Percentiles rank a stretch among this genome's conserved stretches.
Conservation (phyloP, 2,888 invertebrate species). For the Dasysyrphus tricinctus region DNA sequence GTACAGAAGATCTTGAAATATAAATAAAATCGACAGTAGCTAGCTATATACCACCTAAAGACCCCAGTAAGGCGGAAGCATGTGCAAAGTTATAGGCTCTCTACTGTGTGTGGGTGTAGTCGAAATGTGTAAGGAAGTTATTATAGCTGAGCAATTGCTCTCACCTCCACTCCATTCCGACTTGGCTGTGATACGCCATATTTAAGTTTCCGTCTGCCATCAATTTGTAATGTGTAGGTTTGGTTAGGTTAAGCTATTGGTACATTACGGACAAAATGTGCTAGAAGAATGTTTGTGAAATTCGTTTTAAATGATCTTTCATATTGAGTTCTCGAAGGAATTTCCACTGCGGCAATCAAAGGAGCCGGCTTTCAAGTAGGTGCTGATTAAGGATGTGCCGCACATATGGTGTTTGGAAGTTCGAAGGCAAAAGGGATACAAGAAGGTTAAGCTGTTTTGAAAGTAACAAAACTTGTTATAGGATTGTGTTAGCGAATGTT, state of each 20-base stretch:
- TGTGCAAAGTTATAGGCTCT: constrained; percentile 28
- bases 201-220: constrained; percentile 31
- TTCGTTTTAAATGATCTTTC: constrained; percentile 30
- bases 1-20: constrained; percentile 21
- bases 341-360: constrained; percentile 30
- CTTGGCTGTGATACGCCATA: constrained; percentile 38
- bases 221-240: constrained; percentile 45
- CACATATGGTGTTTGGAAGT: constrained; percentile 4
- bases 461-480: constrained; percentile 19
- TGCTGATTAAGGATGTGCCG: constrained; percentile 32
- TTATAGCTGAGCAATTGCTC: constrained; percentile 43
- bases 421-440: constrained; percentile 9
- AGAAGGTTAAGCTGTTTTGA: constrained; percentile 30
- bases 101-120: neutral
- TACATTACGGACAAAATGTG: constrained; percentile 11
- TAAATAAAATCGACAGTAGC: constrained; percentile 23
- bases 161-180: neutral
- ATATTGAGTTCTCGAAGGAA: constrained; percentile 39
- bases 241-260: neutral
- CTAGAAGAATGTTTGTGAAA: constrained; percentile 15
- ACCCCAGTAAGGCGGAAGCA: constrained; percentile 17
- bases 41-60: neutral
- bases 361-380: constrained; percentile 16
- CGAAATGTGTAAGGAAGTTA: constrained; percentile 50
- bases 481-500: constrained; percentile 17